Evolutionary conservation across 37 sponge, comb jelly and placozoan genomes (phyloP).

Genomic region (Theonella swinhoei): DNA sequence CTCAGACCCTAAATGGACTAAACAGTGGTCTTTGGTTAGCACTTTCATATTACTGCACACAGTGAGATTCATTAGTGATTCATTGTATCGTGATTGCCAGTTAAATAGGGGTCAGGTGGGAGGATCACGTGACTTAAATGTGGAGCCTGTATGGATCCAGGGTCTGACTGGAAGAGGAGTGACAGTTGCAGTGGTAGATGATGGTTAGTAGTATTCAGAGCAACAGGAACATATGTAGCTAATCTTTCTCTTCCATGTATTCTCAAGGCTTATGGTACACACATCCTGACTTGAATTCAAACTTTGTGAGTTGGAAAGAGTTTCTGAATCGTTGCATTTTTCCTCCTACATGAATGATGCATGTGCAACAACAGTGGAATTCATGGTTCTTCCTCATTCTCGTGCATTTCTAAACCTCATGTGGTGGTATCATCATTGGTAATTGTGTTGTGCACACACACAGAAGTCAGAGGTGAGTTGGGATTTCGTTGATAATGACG

Average conservation of each 20-base stretch:
- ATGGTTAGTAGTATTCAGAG: conserved; percentile 44
- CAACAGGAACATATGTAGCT: neutral
- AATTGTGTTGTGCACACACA: no score
- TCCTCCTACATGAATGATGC: no score
- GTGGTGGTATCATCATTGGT: no score
- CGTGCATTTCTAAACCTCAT: no score
- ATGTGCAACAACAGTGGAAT: no score
- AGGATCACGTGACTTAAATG: conserved; percentile 61
- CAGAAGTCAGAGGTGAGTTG: conserved; percentile 34
- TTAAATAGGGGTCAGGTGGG: conserved; percentile 35
- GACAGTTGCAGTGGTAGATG: conserved; percentile 80
- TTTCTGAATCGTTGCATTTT: no score
- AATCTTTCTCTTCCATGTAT: conserved; percentile 34
- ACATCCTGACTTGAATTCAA: conserved; percentile 71
- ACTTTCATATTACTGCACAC: neutral
- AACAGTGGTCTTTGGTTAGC: conserved; percentile 77
- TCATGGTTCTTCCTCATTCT: no score
- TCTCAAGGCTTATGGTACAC: conserved; percentile 55
- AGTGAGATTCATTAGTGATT: neutral
- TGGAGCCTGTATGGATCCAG: conserved; percentile 83
- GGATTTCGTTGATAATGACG: conserved; percentile 74
- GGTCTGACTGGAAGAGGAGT: conserved; percentile 83
- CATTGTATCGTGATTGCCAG: conserved; percentile 14
- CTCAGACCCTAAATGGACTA: conserved; percentile 54
- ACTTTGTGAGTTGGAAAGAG: conserved; percentile 80